Evolutionary conservation across 2,888 invertebrate genomes (phyloP), one percentile per base, ranked within the genome.

Genomic region (Anthophora plumipes): DNA sequence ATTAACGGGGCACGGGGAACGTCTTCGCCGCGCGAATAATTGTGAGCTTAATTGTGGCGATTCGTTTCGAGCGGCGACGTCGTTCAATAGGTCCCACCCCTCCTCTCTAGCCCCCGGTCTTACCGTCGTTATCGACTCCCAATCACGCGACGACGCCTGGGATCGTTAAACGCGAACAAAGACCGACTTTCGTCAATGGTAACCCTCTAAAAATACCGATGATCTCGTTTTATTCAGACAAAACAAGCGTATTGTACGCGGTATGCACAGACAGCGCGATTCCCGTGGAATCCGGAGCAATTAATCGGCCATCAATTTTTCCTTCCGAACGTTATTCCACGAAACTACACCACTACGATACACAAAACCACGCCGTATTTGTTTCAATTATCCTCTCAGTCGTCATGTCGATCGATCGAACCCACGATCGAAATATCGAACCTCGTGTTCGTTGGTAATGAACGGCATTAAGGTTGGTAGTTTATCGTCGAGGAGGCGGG

Each of bases 41-140:
- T 85, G 85, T 85, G 81, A 76, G 80, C 84, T 85, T 87, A 86
- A 87, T 87, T 85, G 87, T 81, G 82, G 79, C 82, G 85, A 87
- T 87, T 84, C 85, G 83, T 87, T 84, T 82, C 85, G 72, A 37
- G 55, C 54, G 41, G 41, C 60, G 59, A 11, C 31, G 39, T 39
- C 54, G 61, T 61, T 83, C 81, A 66, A 82, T 77, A 60, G 74
- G 22, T 77, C 77, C 54, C 86, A 59, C 31, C 4, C 31, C 4
- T 4, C 4, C 31, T 31, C 31, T 31, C 31, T 31, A 4, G 2
- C 31, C 31, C 31, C 31, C 31, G 2, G 31, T 31, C 31, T 3
- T 4, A 4, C 31, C 31, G 31, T 31, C 82, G 69, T 82, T 80
- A 77, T 81, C 74, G 82, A 48, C 39, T 77, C 59, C 57, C 80